These are phyloP conservation scores for Listronotus oregonensis DNA, from an alignment of 1,140 invertebrate species.

Conservation along the genomic window DNA sequence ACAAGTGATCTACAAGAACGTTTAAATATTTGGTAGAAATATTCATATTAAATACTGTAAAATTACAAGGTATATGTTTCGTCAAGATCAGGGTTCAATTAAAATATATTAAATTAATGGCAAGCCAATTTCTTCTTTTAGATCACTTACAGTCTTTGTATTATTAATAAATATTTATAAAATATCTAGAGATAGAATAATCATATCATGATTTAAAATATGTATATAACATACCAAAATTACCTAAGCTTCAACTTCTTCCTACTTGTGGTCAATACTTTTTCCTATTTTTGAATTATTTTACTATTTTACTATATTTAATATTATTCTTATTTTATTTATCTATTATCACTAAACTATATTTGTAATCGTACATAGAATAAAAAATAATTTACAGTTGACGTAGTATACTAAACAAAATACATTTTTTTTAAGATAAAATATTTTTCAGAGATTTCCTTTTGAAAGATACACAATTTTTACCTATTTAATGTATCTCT, in stretches of 20 bases:
- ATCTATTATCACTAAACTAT: not conserved
- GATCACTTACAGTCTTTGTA: not conserved
- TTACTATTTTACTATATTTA: constrained; percentile 2
- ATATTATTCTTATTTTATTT: constrained; percentile 2
- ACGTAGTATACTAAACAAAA: too few relatives aligned
- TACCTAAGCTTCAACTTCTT: constrained; percentile 44
- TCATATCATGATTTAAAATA: constrained; percentile 41
- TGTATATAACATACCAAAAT: constrained; percentile 36
- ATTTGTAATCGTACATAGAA: not conserved
- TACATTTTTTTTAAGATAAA: too few relatives aligned
- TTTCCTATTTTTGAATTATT: constrained; percentile 1
- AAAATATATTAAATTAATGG: too few relatives aligned
- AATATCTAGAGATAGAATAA: constrained; percentile 44
- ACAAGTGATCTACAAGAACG: too few relatives aligned
- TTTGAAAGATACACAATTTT: too few relatives aligned
- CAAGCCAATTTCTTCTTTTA: not conserved
- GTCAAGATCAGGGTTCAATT: too few relatives aligned
- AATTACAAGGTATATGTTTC: too few relatives aligned
- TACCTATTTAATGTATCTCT: too few relatives aligned
- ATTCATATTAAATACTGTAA: too few relatives aligned
- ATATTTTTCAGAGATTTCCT: too few relatives aligned
- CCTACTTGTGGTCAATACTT: constrained; percentile 55
- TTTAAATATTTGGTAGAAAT: too few relatives aligned
- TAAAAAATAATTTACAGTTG: too few relatives aligned
- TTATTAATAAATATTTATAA: constrained; percentile 19